Conservation (phyloP, 2,113 vertebrate genomes). For the Myxocyprinus asiaticus region DNA sequence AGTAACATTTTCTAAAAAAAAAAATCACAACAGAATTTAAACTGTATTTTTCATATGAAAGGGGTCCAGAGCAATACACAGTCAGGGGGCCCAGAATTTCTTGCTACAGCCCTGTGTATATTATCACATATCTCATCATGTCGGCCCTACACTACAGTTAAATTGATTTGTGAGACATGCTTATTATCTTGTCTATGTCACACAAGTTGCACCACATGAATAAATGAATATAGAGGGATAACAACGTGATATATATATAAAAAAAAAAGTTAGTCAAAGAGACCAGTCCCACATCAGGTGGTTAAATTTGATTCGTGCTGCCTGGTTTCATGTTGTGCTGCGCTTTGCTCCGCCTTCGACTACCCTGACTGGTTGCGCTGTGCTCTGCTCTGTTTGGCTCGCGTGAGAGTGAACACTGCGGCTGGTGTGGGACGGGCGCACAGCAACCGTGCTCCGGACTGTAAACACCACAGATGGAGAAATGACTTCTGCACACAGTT, state of each 20-base stretch:
- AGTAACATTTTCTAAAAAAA: too few species aligned
- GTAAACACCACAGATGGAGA: constrained; percentile 19
- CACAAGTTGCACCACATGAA: neutral
- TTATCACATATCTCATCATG: too few species aligned
- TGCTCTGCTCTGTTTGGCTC: constrained; percentile 45
- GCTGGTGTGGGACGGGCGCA: constrained; percentile 14
- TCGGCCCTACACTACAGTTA: too few species aligned
- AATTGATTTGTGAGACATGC: too few species aligned
- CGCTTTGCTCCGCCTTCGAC: constrained; percentile 70
- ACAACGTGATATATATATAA: neutral
- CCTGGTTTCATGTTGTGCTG: constrained; percentile 61
- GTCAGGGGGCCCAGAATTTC: too few species aligned
- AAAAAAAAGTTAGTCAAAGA: neutral
- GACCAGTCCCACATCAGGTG: neutral
- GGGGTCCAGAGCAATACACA: too few species aligned
- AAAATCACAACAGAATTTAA: too few species aligned
- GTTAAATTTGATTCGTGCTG: constrained; percentile 47
- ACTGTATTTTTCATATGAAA: too few species aligned
- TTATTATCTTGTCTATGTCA: neutral
- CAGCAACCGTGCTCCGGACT: constrained; percentile 48
- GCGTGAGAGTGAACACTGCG: constrained; percentile 1
- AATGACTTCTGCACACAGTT: neutral
- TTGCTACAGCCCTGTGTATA: too few species aligned
- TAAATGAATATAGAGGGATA: neutral
- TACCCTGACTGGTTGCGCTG: constrained; percentile 59